Base-by-base conservation (phyloP, 64 coral and sea anemone species). In the Pocillopora damicornis region DNA sequence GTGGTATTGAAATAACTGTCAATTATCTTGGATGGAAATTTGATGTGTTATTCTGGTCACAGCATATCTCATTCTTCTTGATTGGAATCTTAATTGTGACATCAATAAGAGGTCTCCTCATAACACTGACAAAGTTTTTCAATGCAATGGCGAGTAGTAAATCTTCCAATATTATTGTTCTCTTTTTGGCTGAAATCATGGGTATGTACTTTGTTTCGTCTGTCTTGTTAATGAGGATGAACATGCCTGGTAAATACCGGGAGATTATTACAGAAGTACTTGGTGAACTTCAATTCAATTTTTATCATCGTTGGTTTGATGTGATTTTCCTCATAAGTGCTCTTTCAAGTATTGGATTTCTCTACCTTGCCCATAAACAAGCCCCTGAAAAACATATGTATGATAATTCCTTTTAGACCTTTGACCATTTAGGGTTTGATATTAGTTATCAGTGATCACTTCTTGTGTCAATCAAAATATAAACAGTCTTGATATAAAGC, bases 231-330 rank as follows among this genome's bases (percentile, higher is more conserved):
- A 99, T 99, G 86, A 87, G 97, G 23, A 99, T 99, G 97, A 99
- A 99, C 79, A 99, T 99, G 97, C 97, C 97, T 56, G 90, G 87
- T 20, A 91, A 94, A 66, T 99, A 99, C 74, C 75, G 97, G 35
- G 90, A 93, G 77, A 99, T 99, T 3, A 99, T 99, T 30, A 99
- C 97, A 66, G 89, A 99, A 69, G 97, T 99, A 9, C 90, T 99
- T 74, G 97, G 97, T 37, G 88, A 95, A 57, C 84, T 99, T 60
- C 97, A 99, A 85, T 99, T 99, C 86, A 90, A 93, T 86, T 99
- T 99, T 63, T 99, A 99, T 67, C 97, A 99, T 90, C 93, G 97
- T 17, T 99, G 97, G 97, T 99, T 99, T 99, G 97, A 99, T 89
- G 93, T 99, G 23, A 99, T 99, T 20, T 99, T 99, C 83, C 79